Percentiles rank a stretch among this genome's conserved stretches.
Evolutionary conservation across 2,113 vertebrate species (phyloP).

Genomic region (Casuarius casuarius): DNA sequence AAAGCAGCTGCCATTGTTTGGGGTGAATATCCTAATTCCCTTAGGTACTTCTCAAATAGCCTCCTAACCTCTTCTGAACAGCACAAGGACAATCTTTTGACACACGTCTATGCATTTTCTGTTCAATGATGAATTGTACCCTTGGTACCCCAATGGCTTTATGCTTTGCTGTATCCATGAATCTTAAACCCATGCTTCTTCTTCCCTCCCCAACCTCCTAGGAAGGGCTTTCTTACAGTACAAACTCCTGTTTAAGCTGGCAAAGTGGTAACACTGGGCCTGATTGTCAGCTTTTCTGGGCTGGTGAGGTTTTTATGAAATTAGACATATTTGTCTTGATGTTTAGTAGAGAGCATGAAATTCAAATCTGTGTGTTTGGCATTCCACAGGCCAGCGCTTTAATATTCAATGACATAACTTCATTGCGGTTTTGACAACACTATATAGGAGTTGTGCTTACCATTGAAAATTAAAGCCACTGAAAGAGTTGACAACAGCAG

Average conservation of each 20-base stretch:
- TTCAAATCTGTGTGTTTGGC: slow-evolving; percentile 83
- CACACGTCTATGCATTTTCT: neutral
- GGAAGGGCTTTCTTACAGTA: neutral
- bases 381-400: slow-evolving; percentile 76
- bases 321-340: slow-evolving; percentile 87
- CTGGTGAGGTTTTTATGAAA: slow-evolving; percentile 81
- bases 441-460: slow-evolving; percentile 85
- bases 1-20: neutral
- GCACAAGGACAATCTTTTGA: neutral
- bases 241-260: slow-evolving; percentile 50
- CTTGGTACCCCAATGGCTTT: neutral
- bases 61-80: neutral
- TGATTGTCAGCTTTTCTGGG: slow-evolving; percentile 74
- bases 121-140: neutral
- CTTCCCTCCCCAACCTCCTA: neutral
- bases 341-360: slow-evolving; percentile 84
- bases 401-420: slow-evolving; percentile 89
- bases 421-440: slow-evolving; percentile 84
- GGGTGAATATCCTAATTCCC: neutral
- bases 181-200: neutral
- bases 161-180: neutral
- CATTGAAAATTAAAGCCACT: slow-evolving; percentile 85
- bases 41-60: neutral
- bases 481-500: slow-evolving; percentile 87
- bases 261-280: slow-evolving; percentile 13